A percentile compares a stretch with the other conserved stretches of the same genome.
These are phyloP conservation scores for Chloropsis hardwickii DNA, from an alignment of 2,113 vertebrate species.

Conservation along the genomic window DNA sequence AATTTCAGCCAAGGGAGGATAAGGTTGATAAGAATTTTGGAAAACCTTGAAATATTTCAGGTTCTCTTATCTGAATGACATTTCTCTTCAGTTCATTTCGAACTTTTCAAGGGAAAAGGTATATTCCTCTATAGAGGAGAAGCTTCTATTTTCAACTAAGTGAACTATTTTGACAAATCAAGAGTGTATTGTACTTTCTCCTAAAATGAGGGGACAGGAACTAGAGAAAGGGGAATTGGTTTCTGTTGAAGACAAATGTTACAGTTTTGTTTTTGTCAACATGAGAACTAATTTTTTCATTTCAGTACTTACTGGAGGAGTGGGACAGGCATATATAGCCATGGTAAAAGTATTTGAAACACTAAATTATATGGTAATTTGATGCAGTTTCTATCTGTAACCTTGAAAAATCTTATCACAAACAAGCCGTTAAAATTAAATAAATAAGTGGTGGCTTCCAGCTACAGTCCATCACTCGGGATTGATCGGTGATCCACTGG, in stretches of 20 bases:
- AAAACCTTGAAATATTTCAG: slow-evolving; percentile 22
- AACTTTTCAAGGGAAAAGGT: neutral
- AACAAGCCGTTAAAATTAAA: neutral
- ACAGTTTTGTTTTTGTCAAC: neutral
- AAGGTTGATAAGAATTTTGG: slow-evolving; percentile 7
- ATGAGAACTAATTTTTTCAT: neutral
- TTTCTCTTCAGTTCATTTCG: neutral
- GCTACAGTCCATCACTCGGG: neutral
- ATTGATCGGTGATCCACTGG: neutral
- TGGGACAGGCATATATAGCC: neutral
- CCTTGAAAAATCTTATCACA: slow-evolving; percentile 38
- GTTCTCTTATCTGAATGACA: slow-evolving; percentile 2
- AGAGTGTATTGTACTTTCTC: neutral
- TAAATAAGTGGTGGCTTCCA: neutral
- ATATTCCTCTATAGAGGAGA: neutral
- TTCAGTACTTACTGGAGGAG: neutral
- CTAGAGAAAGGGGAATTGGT: neutral
- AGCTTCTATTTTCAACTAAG: neutral
- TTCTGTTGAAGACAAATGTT: neutral
- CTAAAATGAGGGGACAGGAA: neutral
- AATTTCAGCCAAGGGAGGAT: neutral
- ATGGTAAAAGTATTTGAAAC: neutral
- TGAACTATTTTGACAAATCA: neutral
- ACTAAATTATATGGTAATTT: slow-evolving; percentile 10
- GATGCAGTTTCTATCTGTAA: neutral